Percentiles rank a stretch among this genome's conserved stretches.
phyloP scores from a whole-genome alignment of 2,888 invertebrate genomes.

The Cheilosia grossa region DNA sequence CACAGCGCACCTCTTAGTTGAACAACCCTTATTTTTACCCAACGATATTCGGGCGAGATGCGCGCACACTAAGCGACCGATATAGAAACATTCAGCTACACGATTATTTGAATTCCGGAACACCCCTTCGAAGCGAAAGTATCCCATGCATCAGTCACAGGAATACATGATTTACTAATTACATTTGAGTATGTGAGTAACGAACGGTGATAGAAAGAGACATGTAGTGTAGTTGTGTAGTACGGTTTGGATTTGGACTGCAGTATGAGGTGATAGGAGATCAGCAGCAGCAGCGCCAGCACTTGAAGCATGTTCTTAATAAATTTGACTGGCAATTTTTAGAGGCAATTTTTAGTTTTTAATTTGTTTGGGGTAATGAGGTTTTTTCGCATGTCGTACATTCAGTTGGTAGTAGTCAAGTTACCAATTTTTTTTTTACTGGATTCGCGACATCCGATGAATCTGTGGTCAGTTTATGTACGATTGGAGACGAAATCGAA shows the following conservation, averaged over 20 bases:
- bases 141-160: background rate
- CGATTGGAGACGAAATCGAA: too few relatives aligned
- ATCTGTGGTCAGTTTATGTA: too few relatives aligned
- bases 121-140: constrained; percentile 39
- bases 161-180: constrained; percentile 43
- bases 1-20: constrained; percentile 12
- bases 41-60: constrained; percentile 5
- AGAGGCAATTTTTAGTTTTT: too few relatives aligned
- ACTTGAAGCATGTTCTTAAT: background rate
- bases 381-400: too few relatives aligned
- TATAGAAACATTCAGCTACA: constrained; percentile 11
- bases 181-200: constrained; percentile 30
- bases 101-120: constrained; percentile 54
- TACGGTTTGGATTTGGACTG: background rate
- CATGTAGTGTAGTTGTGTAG: background rate
- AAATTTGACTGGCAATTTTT: too few relatives aligned
- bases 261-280: background rate
- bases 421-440: too few relatives aligned
- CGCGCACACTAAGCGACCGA: constrained; percentile 8
- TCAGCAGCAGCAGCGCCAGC: background rate
- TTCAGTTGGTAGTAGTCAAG: too few relatives aligned
- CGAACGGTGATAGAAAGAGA: background rate
- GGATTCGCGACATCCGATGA: too few relatives aligned
- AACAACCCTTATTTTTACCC: constrained; percentile 46
- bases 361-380: too few relatives aligned